phyloP scores from a whole-genome alignment of 2,113 vertebrate genomes.

The Trichomycterus rosablanca region DNA sequence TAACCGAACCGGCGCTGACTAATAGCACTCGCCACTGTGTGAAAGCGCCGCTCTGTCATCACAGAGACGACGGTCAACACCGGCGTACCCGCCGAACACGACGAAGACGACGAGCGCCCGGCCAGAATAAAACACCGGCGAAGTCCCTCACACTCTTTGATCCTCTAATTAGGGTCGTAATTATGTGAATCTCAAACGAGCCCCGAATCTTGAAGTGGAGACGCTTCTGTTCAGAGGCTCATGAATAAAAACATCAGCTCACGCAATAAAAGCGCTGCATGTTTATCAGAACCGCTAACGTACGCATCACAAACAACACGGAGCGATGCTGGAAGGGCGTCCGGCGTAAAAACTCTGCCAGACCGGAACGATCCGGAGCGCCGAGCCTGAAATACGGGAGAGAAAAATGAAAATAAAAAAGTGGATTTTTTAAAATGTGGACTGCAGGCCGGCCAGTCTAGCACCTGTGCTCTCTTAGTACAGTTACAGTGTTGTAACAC shows the following conservation, averaged over 20 bases:
- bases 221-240: conserved; percentile 25
- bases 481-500: too few relatives aligned
- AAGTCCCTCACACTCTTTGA: conserved; percentile 22
- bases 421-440: too few relatives aligned
- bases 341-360: too few relatives aligned
- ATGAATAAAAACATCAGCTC: conserved; percentile 25
- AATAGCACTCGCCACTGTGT: conserved; percentile 36
- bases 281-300: not conserved
- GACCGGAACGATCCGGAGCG: too few relatives aligned
- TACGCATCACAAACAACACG: too few relatives aligned
- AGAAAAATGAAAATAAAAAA: too few relatives aligned
- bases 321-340: too few relatives aligned
- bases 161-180: conserved; percentile 30
- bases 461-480: too few relatives aligned
- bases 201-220: conserved; percentile 14
- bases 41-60: conserved; percentile 27
- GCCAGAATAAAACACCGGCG: not conserved
- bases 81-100: too few relatives aligned
- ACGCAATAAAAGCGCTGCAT: not conserved
- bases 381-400: too few relatives aligned
- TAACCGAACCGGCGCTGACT: conserved; percentile 47
- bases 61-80: not conserved
- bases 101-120: not conserved
- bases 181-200: conserved; percentile 35
- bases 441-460: too few relatives aligned